phyloP scores from a whole-genome alignment of 2,113 vertebrate genomes.

The Anoplopoma fimbria region DNA sequence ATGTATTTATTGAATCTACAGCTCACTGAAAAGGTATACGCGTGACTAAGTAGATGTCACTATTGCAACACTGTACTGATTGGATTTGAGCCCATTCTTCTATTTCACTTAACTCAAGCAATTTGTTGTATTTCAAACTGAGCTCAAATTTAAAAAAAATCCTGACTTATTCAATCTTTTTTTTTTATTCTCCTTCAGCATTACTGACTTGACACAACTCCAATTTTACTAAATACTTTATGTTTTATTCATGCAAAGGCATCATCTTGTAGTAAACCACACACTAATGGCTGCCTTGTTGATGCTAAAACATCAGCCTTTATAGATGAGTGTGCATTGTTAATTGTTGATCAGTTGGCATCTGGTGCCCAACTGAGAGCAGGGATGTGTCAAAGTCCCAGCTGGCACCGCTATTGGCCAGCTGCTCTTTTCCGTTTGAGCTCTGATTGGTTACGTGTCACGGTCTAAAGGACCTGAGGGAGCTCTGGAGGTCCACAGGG shows the following conservation, averaged over 20 bases:
- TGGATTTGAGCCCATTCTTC: slow-evolving; percentile 15
- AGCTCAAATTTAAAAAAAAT: no score
- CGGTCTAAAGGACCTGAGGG: slow-evolving; percentile 36
- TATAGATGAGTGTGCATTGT: slow-evolving; percentile 43
- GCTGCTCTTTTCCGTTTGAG: slow-evolving; percentile 50
- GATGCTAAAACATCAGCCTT: slow-evolving; percentile 44
- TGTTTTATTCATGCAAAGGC: slow-evolving; percentile 19
- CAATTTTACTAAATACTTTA: not conserved
- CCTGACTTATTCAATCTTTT: slow-evolving; percentile 5
- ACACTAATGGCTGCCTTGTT: slow-evolving; percentile 32
- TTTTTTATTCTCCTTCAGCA: not conserved
- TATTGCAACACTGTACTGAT: slow-evolving; percentile 24
- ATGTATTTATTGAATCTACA: slow-evolving; percentile 45
- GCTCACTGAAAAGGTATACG: slow-evolving; percentile 37
- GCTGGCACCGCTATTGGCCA: slow-evolving; percentile 53
- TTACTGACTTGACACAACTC: not conserved
- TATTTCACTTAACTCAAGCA: slow-evolving; percentile 10
- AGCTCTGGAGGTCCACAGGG: slow-evolving; percentile 29
- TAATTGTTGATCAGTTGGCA: slow-evolving; percentile 70
- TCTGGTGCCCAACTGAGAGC: slow-evolving; percentile 51
- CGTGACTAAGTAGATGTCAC: slow-evolving; percentile 39
- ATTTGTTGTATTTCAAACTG: slow-evolving; percentile 14
- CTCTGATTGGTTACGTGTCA: slow-evolving; percentile 61
- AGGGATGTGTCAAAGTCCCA: slow-evolving; percentile 49
- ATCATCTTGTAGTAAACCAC: not conserved